Conservation (phyloP, 2,888 invertebrate species). For the Eubasilissa splendida region DNA sequence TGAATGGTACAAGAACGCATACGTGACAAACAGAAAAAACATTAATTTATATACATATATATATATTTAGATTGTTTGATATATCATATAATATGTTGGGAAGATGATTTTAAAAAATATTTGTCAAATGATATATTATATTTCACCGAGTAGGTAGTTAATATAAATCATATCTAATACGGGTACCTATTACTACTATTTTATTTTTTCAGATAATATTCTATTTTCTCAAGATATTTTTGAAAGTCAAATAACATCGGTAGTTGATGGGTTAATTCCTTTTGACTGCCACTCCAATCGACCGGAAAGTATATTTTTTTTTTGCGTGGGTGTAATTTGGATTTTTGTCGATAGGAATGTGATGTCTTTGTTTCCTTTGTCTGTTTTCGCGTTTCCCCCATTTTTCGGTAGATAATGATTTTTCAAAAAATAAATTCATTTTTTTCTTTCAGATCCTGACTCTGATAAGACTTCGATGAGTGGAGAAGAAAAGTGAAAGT, state of each 20-base stretch:
- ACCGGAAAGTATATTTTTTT: not conserved
- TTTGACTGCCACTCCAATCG: conserved; percentile 10
- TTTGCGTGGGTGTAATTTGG: conserved; percentile 12
- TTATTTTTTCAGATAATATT: not conserved
- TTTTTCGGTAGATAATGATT: not conserved
- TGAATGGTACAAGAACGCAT: no score
- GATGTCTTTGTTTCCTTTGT: conserved; percentile 13
- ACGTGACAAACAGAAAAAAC: no score
- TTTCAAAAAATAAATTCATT: not conserved
- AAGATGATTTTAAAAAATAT: no score
- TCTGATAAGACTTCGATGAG: not conserved
- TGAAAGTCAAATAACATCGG: conserved; percentile 11
- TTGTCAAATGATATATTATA: no score
- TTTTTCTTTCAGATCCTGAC: conserved; percentile 28
- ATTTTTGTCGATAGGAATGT: conserved; percentile 6
- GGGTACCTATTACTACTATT: no score
- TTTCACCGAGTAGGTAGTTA: no score
- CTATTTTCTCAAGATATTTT: not conserved
- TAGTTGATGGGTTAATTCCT: not conserved
- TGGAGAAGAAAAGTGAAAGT: not conserved
- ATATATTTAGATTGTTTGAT: no score
- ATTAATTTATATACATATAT: no score
- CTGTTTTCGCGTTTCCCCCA: not conserved
- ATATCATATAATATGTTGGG: no score
- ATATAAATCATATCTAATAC: no score